These are phyloP conservation scores for Calliphora vomitoria DNA, from an alignment of 2,888 invertebrate genomes.

Conservation along the genomic window DNA sequence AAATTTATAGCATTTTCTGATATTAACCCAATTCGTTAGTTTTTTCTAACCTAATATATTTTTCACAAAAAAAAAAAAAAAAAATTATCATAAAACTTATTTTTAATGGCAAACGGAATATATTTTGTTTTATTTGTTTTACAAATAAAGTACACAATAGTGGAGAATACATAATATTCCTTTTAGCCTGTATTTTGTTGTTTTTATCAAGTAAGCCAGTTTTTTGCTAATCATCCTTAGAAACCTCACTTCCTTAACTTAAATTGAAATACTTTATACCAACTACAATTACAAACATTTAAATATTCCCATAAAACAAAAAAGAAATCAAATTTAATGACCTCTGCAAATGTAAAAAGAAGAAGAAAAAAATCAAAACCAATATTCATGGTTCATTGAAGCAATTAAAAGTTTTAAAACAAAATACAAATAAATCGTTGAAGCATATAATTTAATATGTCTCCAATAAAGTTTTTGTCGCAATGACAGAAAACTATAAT, in stretches of 20 bases:
- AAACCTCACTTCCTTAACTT: neutral
- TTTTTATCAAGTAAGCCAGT: too few relatives aligned
- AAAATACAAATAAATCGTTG: conserved; percentile 47
- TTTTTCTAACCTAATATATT: too few relatives aligned
- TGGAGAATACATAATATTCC: too few relatives aligned
- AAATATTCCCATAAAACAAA: neutral
- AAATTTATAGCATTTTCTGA: too few relatives aligned
- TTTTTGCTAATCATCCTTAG: too few relatives aligned
- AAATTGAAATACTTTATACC: neutral
- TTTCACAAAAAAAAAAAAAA: too few relatives aligned
- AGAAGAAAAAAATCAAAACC: conserved; percentile 45
- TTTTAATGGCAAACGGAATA: too few relatives aligned
- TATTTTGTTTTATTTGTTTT: too few relatives aligned
- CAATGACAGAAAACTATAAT: conserved; percentile 22
- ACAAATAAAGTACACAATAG: too few relatives aligned
- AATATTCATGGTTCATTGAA: conserved; percentile 73
- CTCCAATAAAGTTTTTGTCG: conserved; percentile 64
- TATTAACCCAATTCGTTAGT: too few relatives aligned
- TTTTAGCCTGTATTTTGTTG: too few relatives aligned
- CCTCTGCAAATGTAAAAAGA: conserved; percentile 17
- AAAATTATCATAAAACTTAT: too few relatives aligned
- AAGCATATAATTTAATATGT: conserved; percentile 63
- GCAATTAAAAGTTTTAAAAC: conserved; percentile 73
- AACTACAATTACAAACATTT: neutral
- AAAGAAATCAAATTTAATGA: conserved; percentile 36